Conservation (phyloP, 2,797 vertebrate species). For the Eulemur albifrons region DNA sequence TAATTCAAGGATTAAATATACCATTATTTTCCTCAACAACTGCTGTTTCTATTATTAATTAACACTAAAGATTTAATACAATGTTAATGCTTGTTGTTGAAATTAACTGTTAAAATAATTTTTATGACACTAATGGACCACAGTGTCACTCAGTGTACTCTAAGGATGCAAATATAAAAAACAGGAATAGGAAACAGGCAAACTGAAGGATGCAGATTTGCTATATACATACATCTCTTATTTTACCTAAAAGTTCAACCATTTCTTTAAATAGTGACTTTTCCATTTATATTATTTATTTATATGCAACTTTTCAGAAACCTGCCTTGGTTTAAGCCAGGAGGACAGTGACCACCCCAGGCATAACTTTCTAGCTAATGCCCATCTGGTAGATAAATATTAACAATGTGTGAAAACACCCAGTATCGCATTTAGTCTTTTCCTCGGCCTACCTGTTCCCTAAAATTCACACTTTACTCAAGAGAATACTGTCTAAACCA, state of each 20-base stretch:
- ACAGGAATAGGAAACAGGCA: not conserved
- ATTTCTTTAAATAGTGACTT: not conserved
- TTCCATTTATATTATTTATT: constrained; percentile 2
- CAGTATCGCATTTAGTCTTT: not conserved
- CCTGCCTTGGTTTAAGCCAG: not conserved
- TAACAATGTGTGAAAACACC: not conserved
- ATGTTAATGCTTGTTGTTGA: not conserved
- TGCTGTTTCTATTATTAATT: not conserved
- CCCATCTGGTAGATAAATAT: not conserved
- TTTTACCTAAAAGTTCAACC: not conserved
- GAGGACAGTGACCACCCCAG: not conserved
- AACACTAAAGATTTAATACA: not conserved
- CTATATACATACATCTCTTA: not conserved
- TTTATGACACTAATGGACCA: not conserved
- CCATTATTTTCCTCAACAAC: not conserved
- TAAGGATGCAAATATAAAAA: not conserved
- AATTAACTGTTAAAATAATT: constrained; percentile 28
- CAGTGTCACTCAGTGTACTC: not conserved
- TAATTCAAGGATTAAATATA: not conserved
- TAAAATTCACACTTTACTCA: not conserved
- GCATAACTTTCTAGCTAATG: not conserved
- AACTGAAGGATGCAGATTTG: not conserved
- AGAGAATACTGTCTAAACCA: not conserved
- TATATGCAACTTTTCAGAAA: not conserved
- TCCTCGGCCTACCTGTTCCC: not conserved